Evolutionary conservation across 2,113 vertebrate species (phyloP), one percentile per base, ranked within the genome.

Genomic region (Ia io): DNA sequence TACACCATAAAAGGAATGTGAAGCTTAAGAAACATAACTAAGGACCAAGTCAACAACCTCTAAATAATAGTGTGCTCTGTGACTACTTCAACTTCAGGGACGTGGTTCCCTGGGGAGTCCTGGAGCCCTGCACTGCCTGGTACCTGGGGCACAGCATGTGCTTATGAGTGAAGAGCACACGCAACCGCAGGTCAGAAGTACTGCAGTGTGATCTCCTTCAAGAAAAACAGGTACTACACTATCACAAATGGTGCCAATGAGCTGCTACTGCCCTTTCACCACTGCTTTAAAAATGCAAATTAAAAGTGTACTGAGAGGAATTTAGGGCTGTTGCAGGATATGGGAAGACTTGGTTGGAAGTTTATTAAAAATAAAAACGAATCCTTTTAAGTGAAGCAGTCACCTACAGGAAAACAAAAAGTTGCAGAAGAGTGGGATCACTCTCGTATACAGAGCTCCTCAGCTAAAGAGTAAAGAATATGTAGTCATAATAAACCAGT

Each of bases 1-100:
- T 32, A 94, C 17, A 61, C 47, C 44, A 37, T 74, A 79, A 88
- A 40, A 73, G 30, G 67, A 80, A 84, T 20, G 42, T 47, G 53
- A 95, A 73, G 16, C 18, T 91, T 84, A 89, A 83, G n/a, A 94
- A 93, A 71, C 32, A 67, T 65, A 25, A 93, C 40, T 78, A 76
- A 90, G 82, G 47, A 90, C 20, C 78, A 90, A 79, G 37, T 61
- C n/a, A 85, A 67, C 69, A 65, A 93, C 32, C 69, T 88, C 28
- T 83, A 92, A 88, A 51, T 84, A 73, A 70, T 0, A 79, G 42
- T 63, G 35, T 69, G n/a, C 37, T 77, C 17, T 71, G 69, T 70
- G 76, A 30, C 74, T 85, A 78, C 65, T 76, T 95, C 44, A 70
- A 73, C 12, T 56, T 90, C n/a, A 76, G 76, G 44, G 13, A 89